phyloP scores from a whole-genome alignment of 1,140 invertebrate species.

The Eriosoma lanigerum region DNA sequence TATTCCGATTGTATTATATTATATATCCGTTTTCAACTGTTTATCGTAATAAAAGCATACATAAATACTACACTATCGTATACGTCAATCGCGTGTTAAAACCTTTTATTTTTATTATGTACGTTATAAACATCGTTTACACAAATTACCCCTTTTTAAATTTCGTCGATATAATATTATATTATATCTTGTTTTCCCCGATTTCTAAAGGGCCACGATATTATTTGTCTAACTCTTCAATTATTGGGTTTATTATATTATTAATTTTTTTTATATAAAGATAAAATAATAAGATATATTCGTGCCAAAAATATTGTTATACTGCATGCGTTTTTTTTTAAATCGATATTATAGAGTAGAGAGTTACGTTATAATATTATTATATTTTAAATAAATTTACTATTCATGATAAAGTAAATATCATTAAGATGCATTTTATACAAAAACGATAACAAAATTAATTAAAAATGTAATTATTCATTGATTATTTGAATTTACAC shows the following conservation, averaged over 20 bases:
- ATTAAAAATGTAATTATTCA: too few species aligned
- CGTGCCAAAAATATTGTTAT: too few species aligned
- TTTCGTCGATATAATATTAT: neutral
- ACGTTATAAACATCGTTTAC: constrained; percentile 8
- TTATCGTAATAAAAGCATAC: neutral
- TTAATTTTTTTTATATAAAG: neutral
- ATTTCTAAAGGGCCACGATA: neutral
- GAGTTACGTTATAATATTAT: too few species aligned
- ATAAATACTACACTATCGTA: neutral
- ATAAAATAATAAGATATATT: too few species aligned
- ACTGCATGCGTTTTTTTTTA: too few species aligned
- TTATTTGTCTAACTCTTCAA: neutral
- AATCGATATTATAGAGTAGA: too few species aligned
- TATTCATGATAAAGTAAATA: too few species aligned
- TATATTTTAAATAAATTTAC: too few species aligned
- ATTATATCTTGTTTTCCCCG: neutral
- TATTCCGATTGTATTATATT: too few species aligned
- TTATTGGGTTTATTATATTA: neutral
- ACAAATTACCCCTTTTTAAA: constrained; percentile 27
- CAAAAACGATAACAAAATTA: too few species aligned
- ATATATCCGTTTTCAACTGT: neutral
- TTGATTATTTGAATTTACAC: too few species aligned
- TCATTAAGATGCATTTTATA: too few species aligned
- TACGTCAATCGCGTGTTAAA: constrained; percentile 30
- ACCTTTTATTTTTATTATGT: neutral